Percentiles rank a stretch among this genome's conserved stretches.
These are phyloP conservation scores for Eurystomus glaucurus DNA, from an alignment of 2,797 vertebrate genomes.

Conservation along the genomic window DNA sequence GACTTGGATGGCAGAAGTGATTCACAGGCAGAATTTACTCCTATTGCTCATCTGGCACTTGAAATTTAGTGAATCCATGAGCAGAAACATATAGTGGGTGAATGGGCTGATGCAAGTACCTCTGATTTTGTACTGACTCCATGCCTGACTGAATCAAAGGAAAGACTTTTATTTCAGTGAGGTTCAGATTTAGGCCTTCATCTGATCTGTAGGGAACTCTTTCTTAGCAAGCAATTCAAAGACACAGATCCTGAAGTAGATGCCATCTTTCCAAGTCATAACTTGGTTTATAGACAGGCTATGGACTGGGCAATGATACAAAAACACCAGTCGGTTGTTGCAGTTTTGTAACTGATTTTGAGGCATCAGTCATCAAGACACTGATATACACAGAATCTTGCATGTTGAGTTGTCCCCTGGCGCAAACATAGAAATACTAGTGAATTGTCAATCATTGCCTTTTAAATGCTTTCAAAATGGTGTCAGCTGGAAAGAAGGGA, in stretches of 20 bases:
- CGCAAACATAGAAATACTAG: not conserved
- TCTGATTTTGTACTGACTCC: not conserved
- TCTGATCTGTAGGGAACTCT: not conserved
- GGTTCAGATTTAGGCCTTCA: not conserved
- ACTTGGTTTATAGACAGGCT: not conserved
- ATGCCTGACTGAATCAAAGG: not conserved
- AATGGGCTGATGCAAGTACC: not conserved
- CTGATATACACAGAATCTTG: not conserved
- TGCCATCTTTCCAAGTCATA: not conserved
- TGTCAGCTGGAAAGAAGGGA: not conserved
- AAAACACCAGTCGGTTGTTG: not conserved
- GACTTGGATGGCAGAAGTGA: not conserved
- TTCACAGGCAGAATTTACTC: not conserved
- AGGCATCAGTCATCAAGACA: not conserved
- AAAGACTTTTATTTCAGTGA: not conserved
- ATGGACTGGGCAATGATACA: accelerated
- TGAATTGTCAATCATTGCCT: not conserved
- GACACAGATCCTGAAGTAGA: not conserved
- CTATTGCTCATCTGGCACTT: not conserved
- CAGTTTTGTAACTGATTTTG: not conserved
- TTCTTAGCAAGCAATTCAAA: not conserved
- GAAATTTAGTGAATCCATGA: not conserved
- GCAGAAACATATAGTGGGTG: not conserved
- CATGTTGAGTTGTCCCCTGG: not conserved
- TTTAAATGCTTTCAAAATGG: not conserved